Evolutionary conservation across 2,888 invertebrate genomes (phyloP), one percentile per base, ranked within the genome.

Genomic region (Leptogaster cylindrica): DNA sequence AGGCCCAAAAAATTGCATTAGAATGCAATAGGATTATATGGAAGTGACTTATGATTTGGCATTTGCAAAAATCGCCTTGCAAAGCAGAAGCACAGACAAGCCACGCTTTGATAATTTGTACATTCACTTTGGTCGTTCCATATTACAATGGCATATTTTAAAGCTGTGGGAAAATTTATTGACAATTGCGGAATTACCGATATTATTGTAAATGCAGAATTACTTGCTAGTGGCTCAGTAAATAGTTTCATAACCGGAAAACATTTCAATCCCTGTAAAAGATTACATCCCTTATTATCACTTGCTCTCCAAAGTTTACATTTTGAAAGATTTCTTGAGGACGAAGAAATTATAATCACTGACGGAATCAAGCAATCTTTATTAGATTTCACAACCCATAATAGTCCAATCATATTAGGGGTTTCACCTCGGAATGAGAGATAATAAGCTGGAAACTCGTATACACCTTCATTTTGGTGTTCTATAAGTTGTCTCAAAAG

Each of bases 111-210:
- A 76, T 52, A 74, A 76, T 64, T 79, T 69, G 78, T 77, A 68
- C 76, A 78, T 41, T 75, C 77, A 73, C 69, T 76, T 12, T 77
- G 77, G 18, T 64, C 73, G 31, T 79, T 81, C 72, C 74, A 76
- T 71, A 66, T 75, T 44, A 69, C 68, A 71, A 70, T 75, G 73
- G 72, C 74, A 2, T 73, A 66, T 70, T 74, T 76, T 64, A 75
- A 75, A 72, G 73, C 76, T 39, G 48, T 76, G 16, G 74, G 75
- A 25, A 73, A 73, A 71, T 74, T 74, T 70, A 76, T 75, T 25
- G 72, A 76, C 63, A 18, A 55, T 18, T 33, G 55, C 12, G 67
- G 69, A 0, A 5, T 67, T 0, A 33, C 69, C 1, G 8, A 55
- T 16, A 10, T 72, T 6, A 67, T 61, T 46, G 58, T 66, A 2